Conservation (phyloP, 2,888 invertebrate species). For the Bombyx huttoni region DNA sequence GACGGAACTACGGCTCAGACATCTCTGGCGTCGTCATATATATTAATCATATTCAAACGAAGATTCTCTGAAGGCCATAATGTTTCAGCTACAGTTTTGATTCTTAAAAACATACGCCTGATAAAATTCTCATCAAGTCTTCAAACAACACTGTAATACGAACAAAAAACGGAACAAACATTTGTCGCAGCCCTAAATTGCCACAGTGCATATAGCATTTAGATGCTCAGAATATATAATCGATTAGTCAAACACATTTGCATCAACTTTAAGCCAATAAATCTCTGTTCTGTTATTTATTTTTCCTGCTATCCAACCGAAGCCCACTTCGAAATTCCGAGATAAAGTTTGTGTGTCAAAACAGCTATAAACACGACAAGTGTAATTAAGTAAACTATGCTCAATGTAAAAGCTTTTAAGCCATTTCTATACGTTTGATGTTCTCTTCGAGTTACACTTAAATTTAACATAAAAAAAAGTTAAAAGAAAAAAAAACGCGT, state of each 20-base stretch:
- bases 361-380: conserved; percentile 20
- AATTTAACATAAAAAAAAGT: not conserved
- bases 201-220: not conserved
- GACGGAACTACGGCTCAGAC: too few relatives aligned
- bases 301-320: not conserved
- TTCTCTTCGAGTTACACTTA: not conserved
- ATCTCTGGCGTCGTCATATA: too few relatives aligned
- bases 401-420: conserved; percentile 25
- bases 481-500: not conserved
- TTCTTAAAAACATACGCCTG: too few relatives aligned
- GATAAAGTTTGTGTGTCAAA: conserved; percentile 11
- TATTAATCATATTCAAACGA: too few relatives aligned
- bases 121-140: too few relatives aligned
- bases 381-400: conserved; percentile 18
- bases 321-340: conserved; percentile 1
- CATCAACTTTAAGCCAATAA: not conserved
- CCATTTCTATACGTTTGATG: conserved; percentile 8
- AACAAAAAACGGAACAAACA: not conserved
- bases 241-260: not conserved
- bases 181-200: not conserved
- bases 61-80: too few relatives aligned
- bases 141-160: too few relatives aligned
- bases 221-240: not conserved
- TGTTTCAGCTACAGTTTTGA: too few relatives aligned
- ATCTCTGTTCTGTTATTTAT: not conserved